Conservation (phyloP, 1,140 invertebrate species). For the Mactra quadrangularis region DNA sequence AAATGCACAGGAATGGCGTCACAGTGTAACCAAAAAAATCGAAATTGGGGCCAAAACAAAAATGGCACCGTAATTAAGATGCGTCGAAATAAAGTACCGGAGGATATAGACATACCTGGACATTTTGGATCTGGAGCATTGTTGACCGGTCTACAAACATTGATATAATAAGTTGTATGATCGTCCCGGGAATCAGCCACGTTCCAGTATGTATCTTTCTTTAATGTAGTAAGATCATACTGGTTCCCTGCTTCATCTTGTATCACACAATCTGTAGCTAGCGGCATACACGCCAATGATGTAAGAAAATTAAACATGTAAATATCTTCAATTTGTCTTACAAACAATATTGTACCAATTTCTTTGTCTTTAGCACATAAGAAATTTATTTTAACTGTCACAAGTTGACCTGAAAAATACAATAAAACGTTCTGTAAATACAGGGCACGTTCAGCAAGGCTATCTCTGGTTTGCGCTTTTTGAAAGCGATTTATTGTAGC, state of each 20-base stretch:
- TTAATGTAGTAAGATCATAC: slow-evolving; percentile 75
- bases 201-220: slow-evolving; percentile 64
- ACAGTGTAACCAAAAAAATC: too few species aligned
- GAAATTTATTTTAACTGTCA: slow-evolving; percentile 70
- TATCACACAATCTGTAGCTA: slow-evolving; percentile 75
- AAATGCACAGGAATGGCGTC: too few species aligned
- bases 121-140: slow-evolving; percentile 65
- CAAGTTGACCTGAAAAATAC: slow-evolving; percentile 64
- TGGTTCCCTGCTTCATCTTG: slow-evolving; percentile 72
- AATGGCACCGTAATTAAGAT: too few species aligned
- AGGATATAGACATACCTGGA: slow-evolving; percentile 72
- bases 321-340: slow-evolving; percentile 49
- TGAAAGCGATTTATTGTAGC: too few species aligned
- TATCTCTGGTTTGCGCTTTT: too few species aligned
- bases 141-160: slow-evolving; percentile 78
- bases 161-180: slow-evolving; percentile 74
- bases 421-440: not conserved
- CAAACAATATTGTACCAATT: slow-evolving; percentile 63
- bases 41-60: too few species aligned
- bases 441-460: too few species aligned
- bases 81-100: too few species aligned
- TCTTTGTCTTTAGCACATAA: slow-evolving; percentile 66
- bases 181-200: slow-evolving; percentile 66
- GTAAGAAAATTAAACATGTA: slow-evolving; percentile 75
- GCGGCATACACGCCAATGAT: slow-evolving; percentile 73